Evolutionary conservation across 2,888 invertebrate species (phyloP), one percentile per base, ranked within the genome.

Genomic region (Acrobasis consociella): DNA sequence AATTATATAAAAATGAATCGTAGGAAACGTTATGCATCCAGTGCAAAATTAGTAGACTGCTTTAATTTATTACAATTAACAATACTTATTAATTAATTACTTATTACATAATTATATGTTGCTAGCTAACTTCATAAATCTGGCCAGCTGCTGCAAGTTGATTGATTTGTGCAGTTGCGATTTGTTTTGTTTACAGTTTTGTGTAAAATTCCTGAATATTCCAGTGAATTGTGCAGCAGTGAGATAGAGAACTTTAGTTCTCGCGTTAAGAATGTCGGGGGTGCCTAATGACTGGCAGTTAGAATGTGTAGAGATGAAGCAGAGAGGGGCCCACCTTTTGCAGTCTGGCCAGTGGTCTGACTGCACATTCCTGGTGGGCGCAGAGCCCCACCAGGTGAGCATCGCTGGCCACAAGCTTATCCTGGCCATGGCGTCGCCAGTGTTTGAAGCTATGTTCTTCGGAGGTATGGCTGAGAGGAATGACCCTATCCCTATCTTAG

Each of bases 391-490:
- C 77, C 96, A 96, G 78, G 94, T 96, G 73, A 89, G 95, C 0
- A 87, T 97, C 38, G 93, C 95, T 66, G 96, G 96, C 0, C 97
- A 97, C 82, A 97, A 97, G 82, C 85, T 97, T 42, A 94, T 97
- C 65, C 86, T 97, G 62, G 97, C 97, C 0, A 97, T 97, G 96
- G 95, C 97, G 0, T 97, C 97, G 67, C 97, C 97, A 0, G 97
- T 97, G 0, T 97, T 97, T 77, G 97, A 97, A 77, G 96, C 96
- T 0, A 97, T 97, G 97, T 97, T 97, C 78, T 97, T 93, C 77
- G 97, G 97, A 0, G 96, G 96, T 31, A 95, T 97, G 93, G 95
- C 97, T 0, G 97, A 97, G 75, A 95, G 96, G 59, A 94, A 94
- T 67, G 95, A 95, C 70, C 96, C 96, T 0, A 97, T 97, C 72